Conservation (phyloP, 2,113 vertebrate species). For the Charadrius vociferus region DNA sequence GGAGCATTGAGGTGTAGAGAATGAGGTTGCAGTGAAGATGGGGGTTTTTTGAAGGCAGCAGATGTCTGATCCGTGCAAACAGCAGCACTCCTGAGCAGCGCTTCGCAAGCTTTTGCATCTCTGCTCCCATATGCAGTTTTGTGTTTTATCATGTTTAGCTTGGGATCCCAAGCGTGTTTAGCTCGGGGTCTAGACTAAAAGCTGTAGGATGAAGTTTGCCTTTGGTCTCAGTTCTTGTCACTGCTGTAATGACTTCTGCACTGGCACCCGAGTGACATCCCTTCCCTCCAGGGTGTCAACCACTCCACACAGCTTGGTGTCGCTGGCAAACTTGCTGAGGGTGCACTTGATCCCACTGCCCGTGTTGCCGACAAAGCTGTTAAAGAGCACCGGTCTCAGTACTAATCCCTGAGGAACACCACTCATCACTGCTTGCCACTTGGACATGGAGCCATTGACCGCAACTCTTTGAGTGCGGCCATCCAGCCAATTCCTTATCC, state of each 20-base stretch:
- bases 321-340: not conserved
- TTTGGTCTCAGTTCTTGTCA: not conserved
- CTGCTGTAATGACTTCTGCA: not conserved
- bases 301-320: too few species aligned
- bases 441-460: not conserved
- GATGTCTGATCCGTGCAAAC: not conserved
- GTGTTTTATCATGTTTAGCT: not conserved
- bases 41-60: not conserved
- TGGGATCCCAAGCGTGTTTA: not conserved
- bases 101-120: not conserved
- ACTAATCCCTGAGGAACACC: not conserved
- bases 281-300: too few species aligned
- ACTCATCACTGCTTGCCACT: not conserved
- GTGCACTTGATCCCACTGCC: not conserved
- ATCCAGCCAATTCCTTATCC: not conserved
- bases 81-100: not conserved
- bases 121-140: not conserved
- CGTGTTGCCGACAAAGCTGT: not conserved
- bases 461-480: not conserved
- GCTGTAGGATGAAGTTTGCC: not conserved
- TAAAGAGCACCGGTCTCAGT: not conserved
- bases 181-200: not conserved
- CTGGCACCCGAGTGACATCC: rapidly evolving
- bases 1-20: not conserved
- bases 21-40: not conserved